These are phyloP conservation scores for Lacanobia oleracea DNA, from an alignment of 2,888 invertebrate genomes.

Conservation along the genomic window DNA sequence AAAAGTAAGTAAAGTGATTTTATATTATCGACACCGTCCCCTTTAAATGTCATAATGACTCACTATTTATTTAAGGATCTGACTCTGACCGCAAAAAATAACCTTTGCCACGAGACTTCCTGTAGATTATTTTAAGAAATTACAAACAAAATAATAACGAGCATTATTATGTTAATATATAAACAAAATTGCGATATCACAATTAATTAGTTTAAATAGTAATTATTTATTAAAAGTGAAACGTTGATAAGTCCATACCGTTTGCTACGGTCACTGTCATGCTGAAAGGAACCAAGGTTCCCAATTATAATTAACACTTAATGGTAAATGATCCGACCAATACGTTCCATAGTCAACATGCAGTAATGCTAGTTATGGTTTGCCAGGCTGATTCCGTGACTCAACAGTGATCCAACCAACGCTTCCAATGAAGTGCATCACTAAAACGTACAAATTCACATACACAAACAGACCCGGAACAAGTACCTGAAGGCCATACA, in stretches of 20 bases:
- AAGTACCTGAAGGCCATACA: no score
- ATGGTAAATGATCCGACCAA: no score
- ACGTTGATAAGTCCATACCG: slow-evolving; percentile 83
- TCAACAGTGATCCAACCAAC: no score
- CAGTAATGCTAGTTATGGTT: no score
- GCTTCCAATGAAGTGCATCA: no score
- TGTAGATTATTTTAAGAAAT: slow-evolving; percentile 46
- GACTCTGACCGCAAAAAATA: slow-evolving; percentile 42
- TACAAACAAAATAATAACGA: slow-evolving; percentile 45
- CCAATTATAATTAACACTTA: no score
- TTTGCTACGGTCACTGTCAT: slow-evolving; percentile 67
- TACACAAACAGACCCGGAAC: no score
- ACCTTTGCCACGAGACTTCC: slow-evolving; percentile 54
- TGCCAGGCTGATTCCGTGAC: no score
- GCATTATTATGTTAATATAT: slow-evolving; percentile 46
- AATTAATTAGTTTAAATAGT: slow-evolving; percentile 86
- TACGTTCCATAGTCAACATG: no score
- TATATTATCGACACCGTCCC: neutral
- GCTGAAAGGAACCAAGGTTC: slow-evolving; percentile 45
- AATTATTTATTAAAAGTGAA: slow-evolving; percentile 85
- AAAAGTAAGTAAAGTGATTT: neutral
- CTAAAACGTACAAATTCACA: no score
- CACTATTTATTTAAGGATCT: slow-evolving; percentile 38
- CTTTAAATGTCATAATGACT: slow-evolving; percentile 42
- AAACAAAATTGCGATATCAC: slow-evolving; percentile 78